Conservation (phyloP, 2,797 vertebrate genomes). For the Gymnocypris eckloni region DNA sequence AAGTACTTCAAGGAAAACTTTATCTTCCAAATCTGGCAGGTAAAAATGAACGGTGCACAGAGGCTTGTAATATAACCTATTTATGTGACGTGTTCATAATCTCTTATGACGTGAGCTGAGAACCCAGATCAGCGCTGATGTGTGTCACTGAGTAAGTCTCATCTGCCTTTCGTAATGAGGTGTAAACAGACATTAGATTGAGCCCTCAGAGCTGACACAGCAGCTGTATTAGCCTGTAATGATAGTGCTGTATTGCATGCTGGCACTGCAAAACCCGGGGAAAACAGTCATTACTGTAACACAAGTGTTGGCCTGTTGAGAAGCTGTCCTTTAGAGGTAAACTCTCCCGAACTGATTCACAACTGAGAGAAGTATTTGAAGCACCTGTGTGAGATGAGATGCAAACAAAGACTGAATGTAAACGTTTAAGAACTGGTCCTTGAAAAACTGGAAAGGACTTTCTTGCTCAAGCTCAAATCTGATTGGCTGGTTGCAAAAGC, state of each 20-base stretch:
- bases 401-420: not conserved
- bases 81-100: slow-evolving; percentile 52
- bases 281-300: slow-evolving; percentile 81
- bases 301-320: slow-evolving; percentile 76
- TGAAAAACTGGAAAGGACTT: not conserved
- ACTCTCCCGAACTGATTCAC: slow-evolving; percentile 11
- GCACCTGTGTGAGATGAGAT: not conserved
- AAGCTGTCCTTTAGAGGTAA: slow-evolving; percentile 55
- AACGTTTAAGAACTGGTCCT: not conserved
- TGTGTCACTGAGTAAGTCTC: slow-evolving; percentile 66
- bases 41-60: slow-evolving; percentile 39
- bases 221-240: slow-evolving; percentile 78
- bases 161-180: slow-evolving; percentile 78
- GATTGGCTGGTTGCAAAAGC: not conserved
- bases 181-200: slow-evolving; percentile 80
- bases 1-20: slow-evolving; percentile 25
- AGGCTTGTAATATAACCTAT: slow-evolving; percentile 51
- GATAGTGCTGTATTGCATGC: slow-evolving; percentile 73
- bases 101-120: slow-evolving; percentile 53
- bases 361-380: not conserved
- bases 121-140: slow-evolving; percentile 47
- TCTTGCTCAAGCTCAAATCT: not conserved
- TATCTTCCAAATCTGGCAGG: slow-evolving; percentile 41
- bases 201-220: slow-evolving; percentile 74
- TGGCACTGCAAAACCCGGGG: slow-evolving; percentile 71